Percentiles rank a stretch among this genome's conserved stretches.
phyloP scores from a whole-genome alignment of 2,113 vertebrate species.

The Seriola aureovittata region DNA sequence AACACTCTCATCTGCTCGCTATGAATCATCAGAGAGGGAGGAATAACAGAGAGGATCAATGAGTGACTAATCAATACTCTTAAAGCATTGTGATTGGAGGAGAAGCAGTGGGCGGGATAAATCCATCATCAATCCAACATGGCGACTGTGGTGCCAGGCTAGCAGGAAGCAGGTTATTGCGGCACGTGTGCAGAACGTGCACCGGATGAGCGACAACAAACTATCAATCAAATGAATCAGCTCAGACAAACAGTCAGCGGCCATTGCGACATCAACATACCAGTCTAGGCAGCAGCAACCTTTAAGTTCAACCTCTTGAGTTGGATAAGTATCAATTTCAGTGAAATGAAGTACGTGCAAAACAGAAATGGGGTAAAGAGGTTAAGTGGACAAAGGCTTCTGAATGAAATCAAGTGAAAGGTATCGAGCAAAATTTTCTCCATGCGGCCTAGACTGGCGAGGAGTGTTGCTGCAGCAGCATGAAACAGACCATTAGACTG shows the following conservation, averaged over 20 bases:
- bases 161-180: conserved; percentile 62
- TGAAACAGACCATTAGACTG: conserved; percentile 41
- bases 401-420: neutral
- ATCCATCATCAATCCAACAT: conserved; percentile 62
- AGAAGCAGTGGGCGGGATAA: conserved; percentile 33
- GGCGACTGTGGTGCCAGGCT: conserved; percentile 50
- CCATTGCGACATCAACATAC: conserved; percentile 39
- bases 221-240: conserved; percentile 41
- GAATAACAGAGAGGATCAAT: conserved; percentile 35
- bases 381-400: neutral
- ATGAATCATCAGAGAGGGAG: conserved; percentile 57
- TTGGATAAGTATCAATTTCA: neutral
- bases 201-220: conserved; percentile 28
- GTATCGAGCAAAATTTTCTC: neutral
- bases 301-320: neutral
- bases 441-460: conserved; percentile 65
- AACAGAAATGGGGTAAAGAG: neutral
- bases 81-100: conserved; percentile 15
- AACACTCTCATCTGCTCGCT: conserved; percentile 93
- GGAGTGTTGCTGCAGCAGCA: conserved; percentile 41
- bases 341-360: neutral
- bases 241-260: conserved; percentile 48
- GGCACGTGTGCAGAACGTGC: conserved; percentile 51
- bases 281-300: conserved; percentile 61
- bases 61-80: conserved; percentile 32